Evolutionary conservation across 2,797 vertebrate genomes (phyloP).

Genomic region (Nothura maculosa): DNA sequence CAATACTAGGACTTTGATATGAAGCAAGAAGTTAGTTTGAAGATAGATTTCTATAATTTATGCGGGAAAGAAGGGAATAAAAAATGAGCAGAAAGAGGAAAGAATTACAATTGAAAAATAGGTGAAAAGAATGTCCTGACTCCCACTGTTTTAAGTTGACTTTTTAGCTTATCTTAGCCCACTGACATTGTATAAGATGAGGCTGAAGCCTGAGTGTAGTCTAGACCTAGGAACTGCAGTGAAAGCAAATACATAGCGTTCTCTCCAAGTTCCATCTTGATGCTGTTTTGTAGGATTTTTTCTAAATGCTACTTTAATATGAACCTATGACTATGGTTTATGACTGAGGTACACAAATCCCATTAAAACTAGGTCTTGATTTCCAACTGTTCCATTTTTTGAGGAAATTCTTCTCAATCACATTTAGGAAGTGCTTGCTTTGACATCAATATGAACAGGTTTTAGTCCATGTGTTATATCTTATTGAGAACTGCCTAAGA

Average conservation of each 20-base stretch:
- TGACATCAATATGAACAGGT: neutral
- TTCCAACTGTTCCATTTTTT: neutral
- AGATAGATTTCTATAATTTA: neutral
- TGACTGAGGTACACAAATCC: neutral
- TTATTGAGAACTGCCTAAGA: neutral
- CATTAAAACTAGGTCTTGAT: neutral
- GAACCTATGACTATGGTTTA: neutral
- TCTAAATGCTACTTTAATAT: neutral
- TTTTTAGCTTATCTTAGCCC: neutral
- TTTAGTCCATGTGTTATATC: neutral
- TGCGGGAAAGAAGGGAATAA: neutral
- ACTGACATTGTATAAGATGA: neutral
- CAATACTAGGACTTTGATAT: neutral
- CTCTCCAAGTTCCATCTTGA: neutral
- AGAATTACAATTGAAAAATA: neutral
- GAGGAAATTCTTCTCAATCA: neutral
- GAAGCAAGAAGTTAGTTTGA: neutral
- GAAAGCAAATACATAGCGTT: neutral
- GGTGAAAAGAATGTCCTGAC: neutral
- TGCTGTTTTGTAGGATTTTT: neutral
- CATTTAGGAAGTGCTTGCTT: neutral
- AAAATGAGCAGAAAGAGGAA: neutral
- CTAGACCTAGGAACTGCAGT: neutral
- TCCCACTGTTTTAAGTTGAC: neutral
- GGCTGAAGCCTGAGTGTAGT: neutral